Evolutionary conservation across 2,888 invertebrate genomes (phyloP), one percentile per base, ranked within the genome.

Genomic region (Siphlonurus alternatus): DNA sequence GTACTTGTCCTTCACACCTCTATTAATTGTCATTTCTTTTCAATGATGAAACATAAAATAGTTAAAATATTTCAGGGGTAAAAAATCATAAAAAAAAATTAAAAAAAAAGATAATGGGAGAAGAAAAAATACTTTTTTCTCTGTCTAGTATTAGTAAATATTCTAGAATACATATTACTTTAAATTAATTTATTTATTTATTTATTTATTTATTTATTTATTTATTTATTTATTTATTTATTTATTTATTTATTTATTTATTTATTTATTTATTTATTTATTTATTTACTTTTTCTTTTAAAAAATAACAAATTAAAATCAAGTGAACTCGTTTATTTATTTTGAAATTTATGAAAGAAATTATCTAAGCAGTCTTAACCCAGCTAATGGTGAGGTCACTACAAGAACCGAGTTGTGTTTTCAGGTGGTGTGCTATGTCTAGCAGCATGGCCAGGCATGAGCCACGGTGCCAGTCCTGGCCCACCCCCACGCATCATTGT

Each of bases 321-420:
- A 20, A 20, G 18, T n/a, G 20, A n/a, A 59, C 59, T 59, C 20
- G 59, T 19, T n/a, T n/a, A 15, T 20, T 59, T 15, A 61, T 3
- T 61, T 61, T 38, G 5, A 61, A 5, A 23, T 19, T 61, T 61
- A 23, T 61, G 5, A 15, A 10, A 5, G n/a, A 51, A 2, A 15
- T 22, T 53, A 38, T 2, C 54, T 59, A 59, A 59, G 19, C 20
- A 10, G 23, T 51, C n/a, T 51, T 59, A 20, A n/a, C n/a, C 25
- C 18, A 62, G 5, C 64, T 62, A 63, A 60, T 62, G 25, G 2
- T 61, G 5, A 25, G 62, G 64, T 60, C 61, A 65, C n/a, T n/a
- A n/a, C n/a, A n/a, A n/a, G n/a, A n/a, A n/a, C n/a, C n/a, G n/a
- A n/a, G n/a, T n/a, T n/a, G n/a, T n/a, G n/a, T n/a, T n/a, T n/a